Conservation (phyloP, 2,113 vertebrate genomes). For the Sula dactylatra region DNA sequence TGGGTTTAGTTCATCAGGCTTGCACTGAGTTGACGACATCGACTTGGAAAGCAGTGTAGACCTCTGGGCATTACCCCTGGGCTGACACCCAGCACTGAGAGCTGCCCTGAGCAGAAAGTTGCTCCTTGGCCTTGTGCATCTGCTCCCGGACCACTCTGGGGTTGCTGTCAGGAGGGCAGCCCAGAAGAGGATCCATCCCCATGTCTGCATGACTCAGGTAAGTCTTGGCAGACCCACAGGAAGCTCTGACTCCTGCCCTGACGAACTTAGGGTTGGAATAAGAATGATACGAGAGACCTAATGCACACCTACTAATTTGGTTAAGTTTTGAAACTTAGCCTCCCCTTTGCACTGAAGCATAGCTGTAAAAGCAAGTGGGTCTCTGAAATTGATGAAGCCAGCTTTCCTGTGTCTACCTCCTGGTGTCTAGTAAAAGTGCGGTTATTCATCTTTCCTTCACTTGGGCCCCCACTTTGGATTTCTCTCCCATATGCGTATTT, state of each 20-base stretch:
- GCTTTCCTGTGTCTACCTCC: background rate
- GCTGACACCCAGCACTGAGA: background rate
- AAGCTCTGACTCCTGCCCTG: background rate
- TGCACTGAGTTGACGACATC: accelerated
- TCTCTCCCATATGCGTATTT: background rate
- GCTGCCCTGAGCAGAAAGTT: background rate
- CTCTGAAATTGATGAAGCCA: background rate
- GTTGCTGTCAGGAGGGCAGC: background rate
- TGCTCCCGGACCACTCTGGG: background rate
- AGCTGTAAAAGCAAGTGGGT: background rate
- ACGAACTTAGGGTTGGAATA: background rate
- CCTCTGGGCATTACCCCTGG: too few species aligned
- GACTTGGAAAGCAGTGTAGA: background rate
- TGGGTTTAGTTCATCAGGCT: background rate
- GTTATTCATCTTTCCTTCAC: background rate
- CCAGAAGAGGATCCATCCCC: background rate
- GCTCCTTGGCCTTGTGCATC: background rate
- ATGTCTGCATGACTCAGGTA: background rate
- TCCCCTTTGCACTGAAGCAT: background rate
- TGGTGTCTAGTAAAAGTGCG: background rate
- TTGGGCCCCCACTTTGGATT: background rate
- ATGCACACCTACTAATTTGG: background rate
- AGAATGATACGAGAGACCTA: background rate
- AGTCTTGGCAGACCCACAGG: background rate
- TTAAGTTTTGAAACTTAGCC: background rate